Base-by-base conservation (phyloP, 1,140 invertebrate species). In the Pogonognathellus flavescens region DNA sequence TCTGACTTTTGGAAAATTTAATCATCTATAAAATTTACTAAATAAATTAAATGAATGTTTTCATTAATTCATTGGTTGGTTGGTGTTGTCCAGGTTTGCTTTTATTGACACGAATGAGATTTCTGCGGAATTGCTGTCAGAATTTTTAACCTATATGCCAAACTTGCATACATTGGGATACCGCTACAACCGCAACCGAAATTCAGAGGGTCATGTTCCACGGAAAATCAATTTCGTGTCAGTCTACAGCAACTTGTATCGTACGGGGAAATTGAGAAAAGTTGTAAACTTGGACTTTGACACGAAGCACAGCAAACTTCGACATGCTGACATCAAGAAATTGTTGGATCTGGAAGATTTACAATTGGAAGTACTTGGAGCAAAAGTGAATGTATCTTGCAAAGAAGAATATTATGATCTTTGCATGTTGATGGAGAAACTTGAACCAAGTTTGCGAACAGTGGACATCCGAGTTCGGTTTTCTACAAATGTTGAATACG, bases 91-190 rank as follows among this genome's bases (percentile, higher is more conserved):
- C 62, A 76, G 70, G n/a, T 76, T 76, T 76, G 70, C 70, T 9
- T 76, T 76, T 49, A 81, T 81, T 52, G 80, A 81, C 25, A 53
- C 50, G 0, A 81, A 81, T 18, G 80, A 81, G 22, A 55, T 81
- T 31, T 81, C 80, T 20, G 50, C 80, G 1, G 55, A 57, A 25
- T 8, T 59, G 1, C 52, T 81, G 2, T 22, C 53, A 16, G 55
- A 81, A 14, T 55, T 81, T 25, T 22, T 81, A 8, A 25, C 50
- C 10, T 81, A 22, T 22, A 81, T 81, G 80, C 80, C 80, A 25
- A 53, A 55, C 22, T 20, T 81, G 52, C 20, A 81, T 9, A 55
- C 80, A n/a, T 25, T 81, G 10, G 80, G 55, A 0, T 81, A 81
- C 14, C 80, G 80, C 10, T 81, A 55, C 80, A 81, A 25, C 50